Conservation (phyloP, 2,888 invertebrate species). For the Polyommatus icarus region DNA sequence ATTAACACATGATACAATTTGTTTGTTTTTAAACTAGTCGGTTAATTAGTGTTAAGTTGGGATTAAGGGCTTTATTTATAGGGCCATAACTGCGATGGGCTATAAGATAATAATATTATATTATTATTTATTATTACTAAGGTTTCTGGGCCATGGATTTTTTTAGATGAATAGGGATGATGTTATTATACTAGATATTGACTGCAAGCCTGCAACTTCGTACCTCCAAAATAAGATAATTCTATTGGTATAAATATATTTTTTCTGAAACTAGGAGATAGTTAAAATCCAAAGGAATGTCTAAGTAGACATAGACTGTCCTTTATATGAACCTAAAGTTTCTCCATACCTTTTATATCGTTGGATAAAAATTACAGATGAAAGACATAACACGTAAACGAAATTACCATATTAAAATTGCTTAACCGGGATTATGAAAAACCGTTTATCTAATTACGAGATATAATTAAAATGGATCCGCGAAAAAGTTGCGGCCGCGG, state of each 20-base stretch:
- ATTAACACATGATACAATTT: conserved; percentile 20
- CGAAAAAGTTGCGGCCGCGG: conserved; percentile 14
- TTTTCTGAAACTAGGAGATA: no score
- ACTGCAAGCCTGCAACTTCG: no score
- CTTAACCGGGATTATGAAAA: not conserved
- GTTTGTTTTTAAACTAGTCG: conserved; percentile 10
- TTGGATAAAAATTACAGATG: not conserved
- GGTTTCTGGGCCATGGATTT: not conserved
- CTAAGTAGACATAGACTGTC: no score
- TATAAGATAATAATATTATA: not conserved
- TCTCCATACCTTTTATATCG: no score
- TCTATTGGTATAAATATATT: no score
- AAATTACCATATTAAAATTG: conserved; percentile 14
- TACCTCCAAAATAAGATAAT: no score
- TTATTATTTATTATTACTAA: not conserved
- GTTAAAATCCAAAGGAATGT: no score
- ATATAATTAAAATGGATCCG: conserved; percentile 27
- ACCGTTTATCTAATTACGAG: conserved; percentile 24
- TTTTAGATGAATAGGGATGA: not conserved
- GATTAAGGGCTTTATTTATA: conserved; percentile 2
- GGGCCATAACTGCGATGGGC: not conserved
- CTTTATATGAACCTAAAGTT: no score
- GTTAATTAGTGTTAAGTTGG: conserved; percentile 1
- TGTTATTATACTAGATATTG: no score
- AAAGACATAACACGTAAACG: not conserved